Base-by-base conservation (phyloP, 2,888 invertebrate genomes). In the Andrena marginata region DNA sequence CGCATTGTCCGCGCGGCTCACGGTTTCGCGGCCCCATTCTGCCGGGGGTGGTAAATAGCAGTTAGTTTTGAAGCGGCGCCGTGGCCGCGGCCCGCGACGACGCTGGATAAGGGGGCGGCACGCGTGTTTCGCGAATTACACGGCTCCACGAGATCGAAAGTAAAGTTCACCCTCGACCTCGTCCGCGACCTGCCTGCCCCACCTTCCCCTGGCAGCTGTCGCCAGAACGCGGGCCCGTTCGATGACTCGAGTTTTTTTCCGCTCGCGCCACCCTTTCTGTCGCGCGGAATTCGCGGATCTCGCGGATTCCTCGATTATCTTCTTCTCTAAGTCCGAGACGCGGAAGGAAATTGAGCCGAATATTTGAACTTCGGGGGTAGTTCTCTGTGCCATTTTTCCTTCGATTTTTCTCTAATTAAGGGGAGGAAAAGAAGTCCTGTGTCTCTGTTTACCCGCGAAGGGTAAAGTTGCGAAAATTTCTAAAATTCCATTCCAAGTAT, bases 121-220 rank as follows among this genome's bases (percentile, higher is more conserved):
- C 68, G 71, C 81, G 83, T 74, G 70, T 75, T 78, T 78, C 60
- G 76, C 78, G 83, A 79, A 82, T 84, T 76, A 78, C 84, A 75
- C 72, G 84, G 67, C 31, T 69, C 80, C 68, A 64, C 83, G 87
- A 87, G 82, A 87, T 87, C 80, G 87, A 87, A 85, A 87, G 87
- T 87, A 80, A 85, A 85, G 70, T 69, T 73, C 68, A 60, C 70
- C 64, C 69, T 68, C 77, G 64, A 35, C 68, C n/a, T 31, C 49
- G 33, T 16, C 60, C 48, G 48, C 64, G 49, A 65, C 42, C 51
- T 51, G 42, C 56, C 26, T 48, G 54, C 29, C 62, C 69, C n/a
- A n/a, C n/a, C n/a, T n/a, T 56, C 48, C 62, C 49, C 49, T 69
- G n/a, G n/a, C 71, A 68, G 65, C 80, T 68, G 77, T 64, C 64